These are phyloP conservation scores for Oedothorax gibbosus DNA, from an alignment of 1,140 invertebrate genomes.

Conservation along the genomic window DNA sequence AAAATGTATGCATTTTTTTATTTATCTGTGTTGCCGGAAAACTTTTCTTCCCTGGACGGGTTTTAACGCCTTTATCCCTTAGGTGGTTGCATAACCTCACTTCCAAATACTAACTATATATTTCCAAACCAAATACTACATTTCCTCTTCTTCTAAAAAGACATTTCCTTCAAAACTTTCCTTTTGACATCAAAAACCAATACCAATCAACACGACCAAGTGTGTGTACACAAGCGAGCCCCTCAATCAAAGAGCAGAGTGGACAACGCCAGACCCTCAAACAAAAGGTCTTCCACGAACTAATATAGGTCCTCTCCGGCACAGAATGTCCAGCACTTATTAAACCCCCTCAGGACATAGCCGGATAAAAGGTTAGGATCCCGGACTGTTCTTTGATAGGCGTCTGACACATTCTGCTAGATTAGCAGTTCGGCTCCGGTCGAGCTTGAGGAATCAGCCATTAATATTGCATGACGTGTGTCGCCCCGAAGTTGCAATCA, in stretches of 20 bases:
- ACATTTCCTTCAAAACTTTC: no score
- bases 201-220: background rate
- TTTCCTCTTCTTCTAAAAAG: no score
- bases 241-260: no score
- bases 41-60: no score
- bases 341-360: slow-evolving; percentile 32
- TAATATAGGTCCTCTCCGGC: slow-evolving; percentile 38
- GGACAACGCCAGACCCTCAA: background rate
- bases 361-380: slow-evolving; percentile 42
- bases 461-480: slow-evolving; percentile 57
- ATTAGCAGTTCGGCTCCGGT: slow-evolving; percentile 29
- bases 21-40: no score
- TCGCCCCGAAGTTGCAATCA: background rate
- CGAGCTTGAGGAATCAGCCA: slow-evolving; percentile 50
- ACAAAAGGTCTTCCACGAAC: slow-evolving; percentile 30
- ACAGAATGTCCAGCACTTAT: slow-evolving; percentile 40
- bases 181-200: background rate
- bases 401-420: slow-evolving; percentile 46
- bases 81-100: no score
- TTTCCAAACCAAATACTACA: no score
- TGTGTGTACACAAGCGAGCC: no score
- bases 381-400: slow-evolving; percentile 48
- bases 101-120: no score
- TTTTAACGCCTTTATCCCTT: no score
- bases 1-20: no score